Conservation (phyloP, 2,888 invertebrate genomes). For the Dione juno region DNA sequence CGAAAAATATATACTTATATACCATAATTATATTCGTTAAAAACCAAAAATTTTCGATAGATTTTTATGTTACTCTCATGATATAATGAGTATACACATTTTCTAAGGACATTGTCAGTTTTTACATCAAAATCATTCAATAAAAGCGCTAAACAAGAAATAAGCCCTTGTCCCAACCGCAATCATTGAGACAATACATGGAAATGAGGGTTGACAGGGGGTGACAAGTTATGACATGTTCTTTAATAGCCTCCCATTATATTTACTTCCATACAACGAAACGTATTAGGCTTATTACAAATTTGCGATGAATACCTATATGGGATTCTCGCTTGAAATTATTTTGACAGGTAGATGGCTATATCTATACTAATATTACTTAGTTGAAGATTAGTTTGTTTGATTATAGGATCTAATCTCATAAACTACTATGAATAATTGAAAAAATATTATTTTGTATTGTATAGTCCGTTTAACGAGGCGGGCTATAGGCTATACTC, state of each 20-base stretch:
- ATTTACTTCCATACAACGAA: slow-evolving; percentile 8
- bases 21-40: no score
- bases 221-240: slow-evolving; percentile 33
- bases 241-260: slow-evolving; percentile 22
- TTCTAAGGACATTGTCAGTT: background rate
- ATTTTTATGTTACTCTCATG: background rate
- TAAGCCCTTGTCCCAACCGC: slow-evolving; percentile 25
- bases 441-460: no score
- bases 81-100: no score
- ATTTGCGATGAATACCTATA: background rate
- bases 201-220: slow-evolving; percentile 37
- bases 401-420: no score
- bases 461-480: no score
- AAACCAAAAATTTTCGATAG: no score
- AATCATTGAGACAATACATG: slow-evolving; percentile 33
- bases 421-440: no score
- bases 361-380: background rate
- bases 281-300: slow-evolving; percentile 8
- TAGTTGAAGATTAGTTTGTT: no score
- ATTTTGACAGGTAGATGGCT: background rate
- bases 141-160: slow-evolving; percentile 10
- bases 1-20: no score
- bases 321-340: background rate
- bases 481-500: no score
- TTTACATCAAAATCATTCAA: slow-evolving; percentile 2